Percentiles rank a stretch among this genome's conserved stretches.
These are phyloP conservation scores for Amblyraja radiata DNA, from an alignment of 2,797 vertebrate species.

Conservation along the genomic window DNA sequence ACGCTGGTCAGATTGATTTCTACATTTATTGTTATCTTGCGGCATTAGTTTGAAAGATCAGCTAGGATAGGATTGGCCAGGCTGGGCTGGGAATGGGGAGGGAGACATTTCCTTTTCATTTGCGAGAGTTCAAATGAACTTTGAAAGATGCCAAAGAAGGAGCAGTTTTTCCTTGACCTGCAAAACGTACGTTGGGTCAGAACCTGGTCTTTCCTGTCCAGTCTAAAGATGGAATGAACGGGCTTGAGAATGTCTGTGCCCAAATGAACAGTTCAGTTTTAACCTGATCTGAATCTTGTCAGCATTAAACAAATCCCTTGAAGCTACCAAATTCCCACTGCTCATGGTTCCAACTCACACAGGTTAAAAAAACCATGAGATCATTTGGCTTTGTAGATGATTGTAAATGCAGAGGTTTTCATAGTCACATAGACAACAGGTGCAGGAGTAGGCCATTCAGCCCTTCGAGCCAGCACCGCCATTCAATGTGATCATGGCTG, in stretches of 20 bases:
- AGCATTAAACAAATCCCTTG: background rate
- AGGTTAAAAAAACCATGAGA: background rate
- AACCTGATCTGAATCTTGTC: background rate
- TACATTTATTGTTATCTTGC: background rate
- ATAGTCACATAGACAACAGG: no score
- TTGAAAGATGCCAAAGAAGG: background rate
- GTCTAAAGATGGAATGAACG: background rate
- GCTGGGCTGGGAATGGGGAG: background rate
- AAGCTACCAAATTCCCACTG: background rate
- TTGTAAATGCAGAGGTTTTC: conserved; percentile 40
- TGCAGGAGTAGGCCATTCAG: no score
- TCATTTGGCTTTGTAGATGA: conserved; percentile 39
- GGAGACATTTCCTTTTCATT: background rate
- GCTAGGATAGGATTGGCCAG: background rate
- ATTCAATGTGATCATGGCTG: no score
- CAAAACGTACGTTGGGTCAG: background rate
- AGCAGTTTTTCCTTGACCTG: background rate
- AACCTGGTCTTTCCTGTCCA: background rate
- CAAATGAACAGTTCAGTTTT: background rate
- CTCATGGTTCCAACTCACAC: background rate
- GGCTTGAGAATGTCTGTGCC: background rate
- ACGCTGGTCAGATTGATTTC: background rate
- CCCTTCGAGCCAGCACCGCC: no score
- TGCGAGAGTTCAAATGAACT: no score
- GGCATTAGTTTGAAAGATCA: background rate